Conservation (phyloP, 2,113 vertebrate genomes). For the Alligator mississippiensis region DNA sequence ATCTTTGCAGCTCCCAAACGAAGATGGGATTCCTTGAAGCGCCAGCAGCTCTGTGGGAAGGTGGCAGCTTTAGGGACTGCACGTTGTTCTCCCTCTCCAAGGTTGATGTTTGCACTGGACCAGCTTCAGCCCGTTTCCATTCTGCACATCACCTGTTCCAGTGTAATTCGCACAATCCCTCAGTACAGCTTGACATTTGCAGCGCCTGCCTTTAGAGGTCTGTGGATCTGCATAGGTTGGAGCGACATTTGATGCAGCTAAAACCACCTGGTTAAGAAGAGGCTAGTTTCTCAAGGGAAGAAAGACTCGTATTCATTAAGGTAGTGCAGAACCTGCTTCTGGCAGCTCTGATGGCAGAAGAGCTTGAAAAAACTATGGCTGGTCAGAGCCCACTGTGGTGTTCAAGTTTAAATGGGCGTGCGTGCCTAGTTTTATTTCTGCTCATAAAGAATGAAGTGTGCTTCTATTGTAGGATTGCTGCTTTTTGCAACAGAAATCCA, state of each 20-base stretch:
- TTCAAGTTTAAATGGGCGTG: neutral
- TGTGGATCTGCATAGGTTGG: neutral
- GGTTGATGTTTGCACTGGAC: neutral
- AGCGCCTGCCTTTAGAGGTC: neutral
- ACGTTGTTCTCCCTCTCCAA: neutral
- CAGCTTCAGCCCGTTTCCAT: neutral
- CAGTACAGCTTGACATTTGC: neutral
- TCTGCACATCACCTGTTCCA: neutral
- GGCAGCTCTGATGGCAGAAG: neutral
- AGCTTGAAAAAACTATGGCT: neutral
- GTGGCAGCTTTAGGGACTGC: neutral
- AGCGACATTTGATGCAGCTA: neutral
- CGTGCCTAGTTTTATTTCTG: neutral
- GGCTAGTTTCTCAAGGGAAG: neutral
- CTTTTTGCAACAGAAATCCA: neutral
- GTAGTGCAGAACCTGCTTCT: neutral
- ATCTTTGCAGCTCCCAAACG: neutral
- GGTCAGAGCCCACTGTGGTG: neutral
- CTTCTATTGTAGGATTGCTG: neutral
- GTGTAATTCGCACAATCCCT: neutral
- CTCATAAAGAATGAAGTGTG: neutral
- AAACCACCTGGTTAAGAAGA: neutral
- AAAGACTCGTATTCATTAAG: neutral
- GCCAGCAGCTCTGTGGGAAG: neutral
- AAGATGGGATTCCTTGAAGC: conserved; percentile 7